Conservation (phyloP, 2,797 vertebrate genomes). For the Falco naumanni region DNA sequence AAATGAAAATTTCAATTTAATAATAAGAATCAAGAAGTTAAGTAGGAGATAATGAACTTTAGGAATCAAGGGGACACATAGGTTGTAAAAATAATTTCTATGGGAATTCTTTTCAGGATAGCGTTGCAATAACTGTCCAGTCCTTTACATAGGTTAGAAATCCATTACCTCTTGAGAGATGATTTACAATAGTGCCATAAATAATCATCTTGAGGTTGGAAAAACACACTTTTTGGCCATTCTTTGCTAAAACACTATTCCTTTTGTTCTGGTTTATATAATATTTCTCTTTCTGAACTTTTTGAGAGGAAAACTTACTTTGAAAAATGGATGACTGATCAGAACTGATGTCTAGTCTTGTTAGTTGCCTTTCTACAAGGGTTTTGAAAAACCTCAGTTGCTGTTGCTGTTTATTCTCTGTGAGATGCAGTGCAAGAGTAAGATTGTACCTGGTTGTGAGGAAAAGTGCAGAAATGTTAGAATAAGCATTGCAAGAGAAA, state of each 20-base stretch:
- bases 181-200: background rate
- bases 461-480: background rate
- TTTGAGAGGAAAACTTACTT: background rate
- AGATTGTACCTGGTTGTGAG: background rate
- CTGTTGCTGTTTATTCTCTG: background rate
- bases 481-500: background rate
- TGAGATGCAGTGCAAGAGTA: background rate
- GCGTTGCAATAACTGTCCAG: background rate
- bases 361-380: background rate
- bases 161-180: background rate
- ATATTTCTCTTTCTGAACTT: background rate
- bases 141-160: background rate
- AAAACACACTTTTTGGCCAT: background rate
- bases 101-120: background rate
- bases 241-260: background rate
- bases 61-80: background rate
- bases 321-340: background rate
- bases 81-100: background rate
- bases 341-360: background rate
- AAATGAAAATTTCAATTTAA: background rate
- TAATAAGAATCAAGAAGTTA: background rate
- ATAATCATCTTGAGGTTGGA: background rate
- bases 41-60: background rate
- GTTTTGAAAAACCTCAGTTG: background rate
- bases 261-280: background rate